Evolutionary conservation across 1,140 invertebrate species (phyloP).

Genomic region (Arion vulgaris): DNA sequence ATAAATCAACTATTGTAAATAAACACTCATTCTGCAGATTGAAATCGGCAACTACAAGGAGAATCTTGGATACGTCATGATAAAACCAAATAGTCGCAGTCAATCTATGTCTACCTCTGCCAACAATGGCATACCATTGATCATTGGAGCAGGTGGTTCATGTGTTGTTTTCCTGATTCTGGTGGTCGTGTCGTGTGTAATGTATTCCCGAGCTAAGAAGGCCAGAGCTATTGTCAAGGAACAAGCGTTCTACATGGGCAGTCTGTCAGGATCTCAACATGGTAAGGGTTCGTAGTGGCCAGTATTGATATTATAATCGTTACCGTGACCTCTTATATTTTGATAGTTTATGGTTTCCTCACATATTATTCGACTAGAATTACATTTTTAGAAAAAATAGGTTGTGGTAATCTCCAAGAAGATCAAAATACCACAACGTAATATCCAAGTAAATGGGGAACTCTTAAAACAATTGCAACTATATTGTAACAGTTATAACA

Average conservation of each 20-base stretch:
- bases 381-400: too few species aligned
- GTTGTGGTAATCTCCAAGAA: too few species aligned
- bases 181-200: neutral
- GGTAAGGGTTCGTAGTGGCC: neutral
- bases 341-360: too few species aligned
- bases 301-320: too few species aligned
- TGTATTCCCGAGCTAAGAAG: neutral
- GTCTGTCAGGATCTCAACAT: neutral
- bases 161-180: neutral
- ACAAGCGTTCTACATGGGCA: slow-evolving; percentile 15
- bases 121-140: neutral
- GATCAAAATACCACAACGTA: too few species aligned
- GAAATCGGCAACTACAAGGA: slow-evolving; percentile 8
- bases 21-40: slow-evolving; percentile 6
- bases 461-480: too few species aligned
- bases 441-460: too few species aligned
- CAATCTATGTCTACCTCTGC: neutral
- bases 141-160: neutral
- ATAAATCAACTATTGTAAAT: too few species aligned
- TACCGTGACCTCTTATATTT: too few species aligned
- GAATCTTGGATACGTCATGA: neutral
- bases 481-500: too few species aligned
- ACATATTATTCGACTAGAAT: too few species aligned
- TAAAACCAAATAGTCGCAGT: neutral
- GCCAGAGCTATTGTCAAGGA: neutral